Evolutionary conservation across 2,113 vertebrate species (phyloP), one percentile per base, ranked within the genome.

Genomic region (Archilochus colubris): DNA sequence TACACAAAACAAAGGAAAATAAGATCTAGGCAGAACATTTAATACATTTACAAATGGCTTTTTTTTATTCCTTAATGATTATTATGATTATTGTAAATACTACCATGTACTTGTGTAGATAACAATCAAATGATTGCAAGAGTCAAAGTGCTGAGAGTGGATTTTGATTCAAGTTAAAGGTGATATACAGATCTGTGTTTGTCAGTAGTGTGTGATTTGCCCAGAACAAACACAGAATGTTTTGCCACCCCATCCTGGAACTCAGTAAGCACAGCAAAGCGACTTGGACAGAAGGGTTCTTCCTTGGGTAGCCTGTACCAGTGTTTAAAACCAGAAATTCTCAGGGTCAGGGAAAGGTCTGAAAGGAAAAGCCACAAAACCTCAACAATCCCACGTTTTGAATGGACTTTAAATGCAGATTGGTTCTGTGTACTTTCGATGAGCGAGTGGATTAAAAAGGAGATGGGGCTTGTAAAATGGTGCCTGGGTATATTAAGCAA

Each of bases 401-500:
- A 72, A 79, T 21, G 59, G 50, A 43, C 36, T 70, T 88, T 33
- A 72, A 86, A 61, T 76, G 79, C 27, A 72, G 48, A 76, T 88
- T 95, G 81, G 10, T 81, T 81, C 69, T 46, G 30, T 1, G 4
- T 88, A 31, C n/a, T 95, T 91, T 46, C 50, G 53, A 64, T 68
- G 82, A 58, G 67, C 38, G 68, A 82, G 25, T 70, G 81, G 84
- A 91, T 62, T 58, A 62, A 55, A 76, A 88, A 44, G 51, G 3
- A 77, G 46, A 64, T 59, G 31, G 43, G 14, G 54, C 88, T 93
- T 18, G 28, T 79, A 68, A 95, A 96, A 76, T 79, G 62, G 53
- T 83, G 33, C 63, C 74, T 82, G 73, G 46, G 24, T 95, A 88
- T 73, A 50, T 81, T 64, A 93, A 40, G 30, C 33, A 84, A 94